A percentile compares a stretch with the other conserved stretches of the same genome.
Evolutionary conservation across 2,113 vertebrate species (phyloP).

Genomic region (Macroglossus sobrinus): DNA sequence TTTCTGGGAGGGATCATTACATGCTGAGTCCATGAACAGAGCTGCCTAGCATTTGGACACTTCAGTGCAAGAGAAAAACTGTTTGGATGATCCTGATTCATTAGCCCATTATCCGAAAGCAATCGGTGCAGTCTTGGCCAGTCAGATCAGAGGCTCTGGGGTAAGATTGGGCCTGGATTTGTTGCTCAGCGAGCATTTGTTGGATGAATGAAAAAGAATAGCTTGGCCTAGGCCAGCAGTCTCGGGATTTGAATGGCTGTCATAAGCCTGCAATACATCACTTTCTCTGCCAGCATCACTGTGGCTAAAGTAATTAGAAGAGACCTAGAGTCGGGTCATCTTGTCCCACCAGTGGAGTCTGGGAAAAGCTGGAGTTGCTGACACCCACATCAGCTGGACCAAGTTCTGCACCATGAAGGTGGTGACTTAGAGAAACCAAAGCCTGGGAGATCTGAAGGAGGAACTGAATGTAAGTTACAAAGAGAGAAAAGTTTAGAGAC

Average conservation of each 20-base stretch:
- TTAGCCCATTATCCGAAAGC: constrained; percentile 79
- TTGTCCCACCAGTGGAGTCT: not conserved
- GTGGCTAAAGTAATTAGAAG: not conserved
- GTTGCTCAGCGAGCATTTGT: not conserved
- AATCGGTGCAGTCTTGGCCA: constrained; percentile 62
- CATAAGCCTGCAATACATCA: not conserved
- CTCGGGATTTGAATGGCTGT: constrained; percentile 30
- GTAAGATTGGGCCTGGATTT: not conserved
- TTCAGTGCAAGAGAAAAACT: constrained; percentile 74
- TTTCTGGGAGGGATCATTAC: constrained; percentile 82
- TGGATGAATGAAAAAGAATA: not conserved
- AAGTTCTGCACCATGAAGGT: not conserved
- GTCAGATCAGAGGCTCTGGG: constrained; percentile 55
- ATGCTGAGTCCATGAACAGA: constrained; percentile 76
- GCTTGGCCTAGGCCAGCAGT: not conserved
- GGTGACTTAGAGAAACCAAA: not conserved
- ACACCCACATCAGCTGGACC: no score
- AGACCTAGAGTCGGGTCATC: not conserved
- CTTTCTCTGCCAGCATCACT: not conserved
- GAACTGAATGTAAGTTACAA: not conserved
- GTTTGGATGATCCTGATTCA: constrained; percentile 80
- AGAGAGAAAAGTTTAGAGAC: not conserved
- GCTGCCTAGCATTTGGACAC: constrained; percentile 78
- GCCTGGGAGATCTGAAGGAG: not conserved
- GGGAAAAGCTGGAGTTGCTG: not conserved